These are phyloP conservation scores for Limnephilus marmoratus DNA, from an alignment of 2,888 invertebrate genomes.

Conservation along the genomic window DNA sequence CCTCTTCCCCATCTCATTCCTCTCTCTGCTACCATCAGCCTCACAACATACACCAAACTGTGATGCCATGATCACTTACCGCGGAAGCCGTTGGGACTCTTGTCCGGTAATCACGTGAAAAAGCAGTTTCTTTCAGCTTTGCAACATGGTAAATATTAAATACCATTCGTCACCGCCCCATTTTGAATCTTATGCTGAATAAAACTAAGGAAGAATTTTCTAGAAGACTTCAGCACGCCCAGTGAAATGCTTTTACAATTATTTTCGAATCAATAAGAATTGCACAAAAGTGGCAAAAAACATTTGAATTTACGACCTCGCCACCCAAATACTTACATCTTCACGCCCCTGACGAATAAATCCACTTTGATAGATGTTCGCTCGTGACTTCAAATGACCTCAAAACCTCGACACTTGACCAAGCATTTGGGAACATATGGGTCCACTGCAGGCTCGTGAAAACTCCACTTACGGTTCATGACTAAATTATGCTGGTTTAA, in stretches of 20 bases:
- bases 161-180: too few species aligned
- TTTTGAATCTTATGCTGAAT: too few species aligned
- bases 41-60: too few species aligned
- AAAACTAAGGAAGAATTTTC: too few species aligned
- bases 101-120: too few species aligned
- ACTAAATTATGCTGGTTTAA: conserved; percentile 50
- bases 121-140: too few species aligned
- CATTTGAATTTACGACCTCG: not conserved
- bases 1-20: too few species aligned
- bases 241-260: not conserved
- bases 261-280: not conserved
- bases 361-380: conserved; percentile 42
- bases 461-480: conserved; percentile 27
- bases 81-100: too few species aligned
- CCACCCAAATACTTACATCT: not conserved
- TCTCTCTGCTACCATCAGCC: too few species aligned
- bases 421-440: not conserved
- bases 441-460: not conserved
- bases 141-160: too few species aligned
- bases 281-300: not conserved
- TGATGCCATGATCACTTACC: too few species aligned
- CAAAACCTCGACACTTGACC: conserved; percentile 44
- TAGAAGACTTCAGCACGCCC: too few species aligned
- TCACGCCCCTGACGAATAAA: conserved; percentile 47
- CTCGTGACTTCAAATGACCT: conserved; percentile 57